Evolutionary conservation across 2,113 vertebrate species (phyloP).

Genomic region (Anser cygnoides): DNA sequence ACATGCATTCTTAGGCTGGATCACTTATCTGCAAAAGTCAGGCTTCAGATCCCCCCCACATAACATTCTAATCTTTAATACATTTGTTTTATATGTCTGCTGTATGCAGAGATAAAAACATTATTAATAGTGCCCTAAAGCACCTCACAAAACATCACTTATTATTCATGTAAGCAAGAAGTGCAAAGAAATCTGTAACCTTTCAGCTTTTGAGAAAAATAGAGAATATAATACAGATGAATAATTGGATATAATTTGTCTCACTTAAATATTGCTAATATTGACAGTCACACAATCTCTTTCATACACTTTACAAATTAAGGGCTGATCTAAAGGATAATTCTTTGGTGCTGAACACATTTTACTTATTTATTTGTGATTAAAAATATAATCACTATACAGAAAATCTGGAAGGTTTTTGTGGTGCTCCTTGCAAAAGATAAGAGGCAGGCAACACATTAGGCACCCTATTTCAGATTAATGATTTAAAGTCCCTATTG

Average conservation of each 20-base stretch:
- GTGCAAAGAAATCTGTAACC: not conserved
- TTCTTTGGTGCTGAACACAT: not conserved
- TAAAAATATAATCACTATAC: not conserved
- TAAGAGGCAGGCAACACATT: not conserved
- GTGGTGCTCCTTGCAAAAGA: not conserved
- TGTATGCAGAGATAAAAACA: not conserved
- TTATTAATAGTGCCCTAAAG: not conserved
- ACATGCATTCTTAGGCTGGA: not conserved
- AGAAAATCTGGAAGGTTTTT: not conserved
- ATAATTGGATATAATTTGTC: not conserved
- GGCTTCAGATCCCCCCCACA: not conserved
- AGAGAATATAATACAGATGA: not conserved
- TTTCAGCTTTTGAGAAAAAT: not conserved
- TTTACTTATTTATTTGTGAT: not conserved
- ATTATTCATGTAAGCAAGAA: not conserved
- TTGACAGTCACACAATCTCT: not conserved
- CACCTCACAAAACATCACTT: not conserved
- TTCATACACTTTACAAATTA: not conserved
- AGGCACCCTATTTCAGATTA: not conserved
- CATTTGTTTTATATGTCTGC: not conserved
- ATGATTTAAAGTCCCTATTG: not conserved
- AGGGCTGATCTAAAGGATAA: not conserved
- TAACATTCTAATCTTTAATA: not conserved
- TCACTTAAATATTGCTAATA: not conserved
- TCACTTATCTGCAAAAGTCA: not conserved